Conservation (phyloP, 2,113 vertebrate genomes). For the Zosterops borbonicus region DNA sequence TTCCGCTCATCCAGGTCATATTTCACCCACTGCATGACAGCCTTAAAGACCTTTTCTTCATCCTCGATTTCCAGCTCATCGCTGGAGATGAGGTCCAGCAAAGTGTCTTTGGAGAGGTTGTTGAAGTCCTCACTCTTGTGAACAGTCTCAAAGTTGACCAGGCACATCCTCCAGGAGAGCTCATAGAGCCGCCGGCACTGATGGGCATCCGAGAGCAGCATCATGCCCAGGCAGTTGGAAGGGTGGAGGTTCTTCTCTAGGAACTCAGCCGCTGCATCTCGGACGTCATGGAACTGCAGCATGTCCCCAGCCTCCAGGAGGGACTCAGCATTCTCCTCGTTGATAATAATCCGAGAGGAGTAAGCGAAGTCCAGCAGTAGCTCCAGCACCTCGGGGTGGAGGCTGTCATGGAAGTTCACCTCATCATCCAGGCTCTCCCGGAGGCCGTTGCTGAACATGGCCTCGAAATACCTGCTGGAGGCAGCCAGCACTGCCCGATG, state of each 20-base stretch:
- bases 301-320: slow-evolving; percentile 93
- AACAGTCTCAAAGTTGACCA: slow-evolving; percentile 88
- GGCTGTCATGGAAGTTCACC: slow-evolving; percentile 91
- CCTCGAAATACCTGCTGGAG: slow-evolving; percentile 94
- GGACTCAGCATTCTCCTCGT: slow-evolving; percentile 92
- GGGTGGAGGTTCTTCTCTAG: slow-evolving; percentile 90
- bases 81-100: slow-evolving; percentile 89
- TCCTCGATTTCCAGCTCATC: slow-evolving; percentile 94
- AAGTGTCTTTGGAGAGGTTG: slow-evolving; percentile 86
- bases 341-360: slow-evolving; percentile 90
- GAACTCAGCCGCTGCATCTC: slow-evolving; percentile 90
- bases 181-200: slow-evolving; percentile 91
- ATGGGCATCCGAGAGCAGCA: slow-evolving; percentile 92
- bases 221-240: slow-evolving; percentile 93
- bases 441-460: slow-evolving; percentile 94
- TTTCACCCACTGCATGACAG: slow-evolving; percentile 89
- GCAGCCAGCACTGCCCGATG: slow-evolving; percentile 92
- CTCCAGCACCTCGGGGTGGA: slow-evolving; percentile 93
- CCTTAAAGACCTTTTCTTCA: slow-evolving; percentile 88
- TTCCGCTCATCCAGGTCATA: slow-evolving; percentile 80
- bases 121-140: slow-evolving; percentile 89
- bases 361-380: slow-evolving; percentile 93
- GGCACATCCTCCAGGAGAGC: slow-evolving; percentile 92
- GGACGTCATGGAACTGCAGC: slow-evolving; percentile 92
- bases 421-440: slow-evolving; percentile 88